Conservation (phyloP, 2,888 invertebrate species). For the Ellobium chinense region DNA sequence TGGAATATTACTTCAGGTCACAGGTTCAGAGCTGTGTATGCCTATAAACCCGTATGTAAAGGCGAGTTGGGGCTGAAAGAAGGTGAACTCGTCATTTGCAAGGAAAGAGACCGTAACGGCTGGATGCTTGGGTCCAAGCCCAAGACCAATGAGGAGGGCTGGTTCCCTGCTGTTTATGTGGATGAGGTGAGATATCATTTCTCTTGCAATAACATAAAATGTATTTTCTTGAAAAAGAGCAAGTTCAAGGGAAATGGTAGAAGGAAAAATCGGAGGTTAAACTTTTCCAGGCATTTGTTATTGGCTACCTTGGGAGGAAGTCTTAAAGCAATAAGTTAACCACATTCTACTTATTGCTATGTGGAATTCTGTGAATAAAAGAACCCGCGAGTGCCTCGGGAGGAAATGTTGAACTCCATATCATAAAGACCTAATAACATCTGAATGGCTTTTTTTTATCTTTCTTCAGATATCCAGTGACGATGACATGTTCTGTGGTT, state of each 20-base stretch:
- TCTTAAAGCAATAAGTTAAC: no score
- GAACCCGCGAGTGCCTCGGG: no score
- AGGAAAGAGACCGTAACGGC: slow-evolving; percentile 68
- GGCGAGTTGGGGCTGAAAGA: slow-evolving; percentile 64
- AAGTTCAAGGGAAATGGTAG: no score
- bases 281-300: no score
- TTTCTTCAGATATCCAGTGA: slow-evolving; percentile 32
- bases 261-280: not conserved
- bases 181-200: slow-evolving; percentile 57
- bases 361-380: no score
- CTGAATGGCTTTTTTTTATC: no score
- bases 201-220: not conserved
- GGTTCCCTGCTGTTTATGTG: slow-evolving; percentile 73
- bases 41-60: slow-evolving; percentile 63
- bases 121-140: slow-evolving; percentile 71
- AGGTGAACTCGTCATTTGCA: slow-evolving; percentile 66
- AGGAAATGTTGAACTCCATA: no score
- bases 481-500: not conserved
- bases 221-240: no score
- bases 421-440: no score
- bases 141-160: slow-evolving; percentile 63
- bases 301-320: not conserved
- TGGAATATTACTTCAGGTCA: slow-evolving; percentile 57
- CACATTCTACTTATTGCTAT: no score
- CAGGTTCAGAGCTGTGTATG: slow-evolving; percentile 64